Conservation (phyloP, 2,888 invertebrate species). For the Stenodema calcarata region DNA sequence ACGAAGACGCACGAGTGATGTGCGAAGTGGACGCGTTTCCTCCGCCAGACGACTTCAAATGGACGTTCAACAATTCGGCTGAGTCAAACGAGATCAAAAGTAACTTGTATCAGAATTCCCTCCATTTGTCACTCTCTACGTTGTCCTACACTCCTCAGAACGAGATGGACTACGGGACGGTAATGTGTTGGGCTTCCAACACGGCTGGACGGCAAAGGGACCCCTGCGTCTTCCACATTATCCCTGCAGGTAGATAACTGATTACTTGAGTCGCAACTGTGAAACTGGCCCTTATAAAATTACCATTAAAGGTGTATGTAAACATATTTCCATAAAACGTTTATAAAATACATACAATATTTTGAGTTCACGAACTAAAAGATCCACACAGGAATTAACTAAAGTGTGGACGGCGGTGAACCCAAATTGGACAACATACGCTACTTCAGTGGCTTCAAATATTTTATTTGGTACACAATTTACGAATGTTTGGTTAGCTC, state of each 20-base stretch:
- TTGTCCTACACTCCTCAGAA: constrained; percentile 78
- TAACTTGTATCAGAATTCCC: constrained; percentile 61
- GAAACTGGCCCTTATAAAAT: too few relatives aligned
- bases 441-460: too few relatives aligned
- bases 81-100: constrained; percentile 79
- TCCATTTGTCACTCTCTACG: constrained; percentile 68
- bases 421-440: too few relatives aligned
- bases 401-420: too few relatives aligned
- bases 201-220: constrained; percentile 74
- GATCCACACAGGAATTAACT: too few relatives aligned
- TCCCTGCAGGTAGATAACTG: constrained; percentile 66
- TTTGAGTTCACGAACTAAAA: too few relatives aligned
- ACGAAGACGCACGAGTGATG: constrained; percentile 78
- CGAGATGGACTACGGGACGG: constrained; percentile 78
- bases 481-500: too few relatives aligned
- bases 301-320: too few relatives aligned
- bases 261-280: too few relatives aligned
- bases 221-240: constrained; percentile 77
- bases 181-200: constrained; percentile 78
- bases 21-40: constrained; percentile 88
- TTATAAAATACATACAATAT: too few relatives aligned
- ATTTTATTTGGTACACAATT: too few relatives aligned
- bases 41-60: constrained; percentile 80
- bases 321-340: too few relatives aligned
- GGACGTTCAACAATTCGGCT: constrained; percentile 89